These are phyloP conservation scores for Labeo rohita DNA, from an alignment of 2,113 vertebrate genomes.

Conservation along the genomic window DNA sequence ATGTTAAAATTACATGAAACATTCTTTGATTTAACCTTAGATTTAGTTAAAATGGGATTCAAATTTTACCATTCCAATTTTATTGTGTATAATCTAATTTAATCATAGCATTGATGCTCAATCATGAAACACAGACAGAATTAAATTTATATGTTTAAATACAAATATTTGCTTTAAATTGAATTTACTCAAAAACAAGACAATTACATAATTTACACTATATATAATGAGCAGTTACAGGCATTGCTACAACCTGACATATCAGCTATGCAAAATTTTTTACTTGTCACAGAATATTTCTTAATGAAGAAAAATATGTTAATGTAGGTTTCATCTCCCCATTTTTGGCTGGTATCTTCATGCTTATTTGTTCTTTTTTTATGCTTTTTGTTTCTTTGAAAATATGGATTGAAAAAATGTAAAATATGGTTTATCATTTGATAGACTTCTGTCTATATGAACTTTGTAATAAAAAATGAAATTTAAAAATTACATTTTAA, in stretches of 20 bases:
- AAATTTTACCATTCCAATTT: neutral
- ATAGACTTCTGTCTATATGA: too few species aligned
- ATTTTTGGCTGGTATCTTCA: neutral
- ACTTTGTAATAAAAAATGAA: too few species aligned
- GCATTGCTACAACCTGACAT: neutral
- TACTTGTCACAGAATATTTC: neutral
- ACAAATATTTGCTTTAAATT: neutral
- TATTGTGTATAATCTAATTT: neutral
- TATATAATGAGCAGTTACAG: neutral
- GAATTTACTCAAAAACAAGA: neutral
- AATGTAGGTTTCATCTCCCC: neutral
- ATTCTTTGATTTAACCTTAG: neutral
- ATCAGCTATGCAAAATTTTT: neutral
- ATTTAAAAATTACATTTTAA: too few species aligned
- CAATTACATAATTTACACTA: neutral
- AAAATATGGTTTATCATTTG: neutral
- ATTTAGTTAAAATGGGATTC: neutral
- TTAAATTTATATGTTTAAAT: neutral
- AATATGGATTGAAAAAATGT: neutral
- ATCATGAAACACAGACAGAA: neutral
- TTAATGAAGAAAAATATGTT: neutral
- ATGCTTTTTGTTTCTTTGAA: neutral
- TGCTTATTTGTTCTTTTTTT: neutral
- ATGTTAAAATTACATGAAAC: neutral
- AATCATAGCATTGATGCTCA: neutral